These are phyloP conservation scores for Miltochrista miniata DNA, from an alignment of 2,888 invertebrate species.

Conservation along the genomic window DNA sequence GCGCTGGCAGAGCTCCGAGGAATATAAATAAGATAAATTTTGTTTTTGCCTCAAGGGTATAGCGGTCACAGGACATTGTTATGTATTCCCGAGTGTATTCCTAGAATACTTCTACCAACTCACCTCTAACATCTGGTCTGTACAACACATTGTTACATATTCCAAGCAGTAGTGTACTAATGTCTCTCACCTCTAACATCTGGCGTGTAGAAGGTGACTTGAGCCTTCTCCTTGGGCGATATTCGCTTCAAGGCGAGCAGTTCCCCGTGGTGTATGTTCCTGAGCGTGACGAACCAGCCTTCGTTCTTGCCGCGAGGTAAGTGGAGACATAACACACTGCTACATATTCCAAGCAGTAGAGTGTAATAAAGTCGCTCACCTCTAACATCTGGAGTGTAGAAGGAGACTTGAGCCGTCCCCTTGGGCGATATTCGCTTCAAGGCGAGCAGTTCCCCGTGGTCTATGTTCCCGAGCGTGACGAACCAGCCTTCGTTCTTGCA, in stretches of 20 bases:
- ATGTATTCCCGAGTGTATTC: too few relatives aligned
- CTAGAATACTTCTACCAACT: constrained; percentile 23
- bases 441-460: constrained; percentile 89
- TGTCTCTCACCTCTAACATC: constrained; percentile 52
- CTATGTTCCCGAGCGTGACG: constrained; percentile 90
- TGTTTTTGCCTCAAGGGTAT: constrained; percentile 97
- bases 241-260: constrained; percentile 92
- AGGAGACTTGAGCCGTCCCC: constrained; percentile 64
- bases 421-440: constrained; percentile 88
- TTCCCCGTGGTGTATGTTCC: constrained; percentile 87
- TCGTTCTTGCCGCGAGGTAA: constrained; percentile 98
- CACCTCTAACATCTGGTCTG: constrained; percentile 41
- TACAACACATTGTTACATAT: constrained; percentile 88
- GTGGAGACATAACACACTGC: constrained; percentile 89
- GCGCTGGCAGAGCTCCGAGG: too few relatives aligned
- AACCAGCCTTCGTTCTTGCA: constrained; percentile 99
- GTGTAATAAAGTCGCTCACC: too few relatives aligned
- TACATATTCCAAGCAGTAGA: too few relatives aligned
- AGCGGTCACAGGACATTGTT: constrained; percentile 90
- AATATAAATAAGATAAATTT: too few relatives aligned
- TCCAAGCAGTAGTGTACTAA: too few relatives aligned
- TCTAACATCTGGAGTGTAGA: constrained; percentile 57
- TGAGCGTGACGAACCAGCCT: constrained; percentile 96
- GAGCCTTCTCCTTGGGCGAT: constrained; percentile 73
- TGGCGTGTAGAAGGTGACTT: constrained; percentile 66